phyloP scores from a whole-genome alignment of 2,888 invertebrate genomes.

The Agriopis marginaria region DNA sequence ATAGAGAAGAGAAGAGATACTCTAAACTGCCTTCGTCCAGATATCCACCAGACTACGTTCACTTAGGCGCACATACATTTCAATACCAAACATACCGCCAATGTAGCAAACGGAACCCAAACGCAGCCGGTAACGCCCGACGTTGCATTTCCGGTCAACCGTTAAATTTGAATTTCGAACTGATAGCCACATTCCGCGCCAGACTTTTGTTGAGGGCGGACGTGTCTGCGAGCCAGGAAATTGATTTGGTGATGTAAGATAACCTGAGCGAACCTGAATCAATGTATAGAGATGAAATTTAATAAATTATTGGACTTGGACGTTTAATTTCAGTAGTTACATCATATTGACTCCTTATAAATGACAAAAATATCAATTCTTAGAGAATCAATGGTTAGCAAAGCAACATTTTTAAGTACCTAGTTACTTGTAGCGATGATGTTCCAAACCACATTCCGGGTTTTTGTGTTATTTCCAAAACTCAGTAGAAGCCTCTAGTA shows the following conservation, averaged over 20 bases:
- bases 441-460: no score
- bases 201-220: conserved; percentile 70
- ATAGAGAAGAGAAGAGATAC: no score
- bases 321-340: background rate
- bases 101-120: conserved; percentile 52
- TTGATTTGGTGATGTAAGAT: conserved; percentile 53
- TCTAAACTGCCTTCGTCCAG: no score
- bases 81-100: conserved; percentile 27
- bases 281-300: background rate
- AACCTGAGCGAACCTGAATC: conserved; percentile 29
- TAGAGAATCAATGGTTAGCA: no score
- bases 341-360: no score
- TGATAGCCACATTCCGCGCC: conserved; percentile 71
- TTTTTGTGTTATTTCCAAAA: no score
- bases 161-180: conserved; percentile 83
- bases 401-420: no score
- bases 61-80: no score
- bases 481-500: no score
- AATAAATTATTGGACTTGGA: background rate
- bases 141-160: conserved; percentile 79
- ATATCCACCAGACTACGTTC: no score
- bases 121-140: conserved; percentile 65
- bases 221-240: conserved; percentile 68
- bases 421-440: no score
- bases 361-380: no score